These are phyloP conservation scores for Pteruthius melanotis DNA, from an alignment of 2,113 vertebrate species.

Conservation along the genomic window DNA sequence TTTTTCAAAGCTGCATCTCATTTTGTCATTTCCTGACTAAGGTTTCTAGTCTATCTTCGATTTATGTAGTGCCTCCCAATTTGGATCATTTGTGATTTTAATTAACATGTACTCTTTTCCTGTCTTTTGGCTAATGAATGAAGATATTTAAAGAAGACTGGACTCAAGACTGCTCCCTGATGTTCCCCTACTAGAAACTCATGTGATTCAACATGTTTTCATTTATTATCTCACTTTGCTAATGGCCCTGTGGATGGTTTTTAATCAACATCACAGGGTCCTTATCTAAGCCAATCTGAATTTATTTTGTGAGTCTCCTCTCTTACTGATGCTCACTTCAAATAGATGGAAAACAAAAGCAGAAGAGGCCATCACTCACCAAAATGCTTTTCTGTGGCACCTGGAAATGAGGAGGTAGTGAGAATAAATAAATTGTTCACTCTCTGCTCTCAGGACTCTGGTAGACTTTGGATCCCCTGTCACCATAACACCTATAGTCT, in stretches of 20 bases:
- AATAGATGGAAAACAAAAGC: not conserved
- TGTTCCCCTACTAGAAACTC: constrained; percentile 8
- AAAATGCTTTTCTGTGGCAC: not conserved
- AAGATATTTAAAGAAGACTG: constrained; percentile 44
- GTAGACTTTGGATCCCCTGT: not conserved
- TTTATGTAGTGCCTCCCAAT: constrained; percentile 32
- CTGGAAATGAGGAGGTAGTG: not conserved
- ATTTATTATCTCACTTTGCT: constrained; percentile 45
- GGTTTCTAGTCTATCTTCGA: constrained; percentile 30
- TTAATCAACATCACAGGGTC: constrained; percentile 44
- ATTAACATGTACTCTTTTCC: constrained; percentile 34
- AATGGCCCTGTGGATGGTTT: constrained; percentile 23
- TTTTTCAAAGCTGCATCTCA: constrained; percentile 14
- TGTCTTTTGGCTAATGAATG: constrained; percentile 50
- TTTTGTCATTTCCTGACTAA: constrained; percentile 44
- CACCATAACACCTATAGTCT: not conserved
- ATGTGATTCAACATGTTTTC: not conserved
- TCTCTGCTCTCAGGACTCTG: not conserved
- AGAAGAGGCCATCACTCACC: not conserved
- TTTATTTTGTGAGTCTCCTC: constrained; percentile 28
- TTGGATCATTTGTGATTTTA: constrained; percentile 59
- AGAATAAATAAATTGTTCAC: not conserved
- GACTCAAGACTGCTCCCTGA: constrained; percentile 26
- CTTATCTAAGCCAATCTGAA: constrained; percentile 52
- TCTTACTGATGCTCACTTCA: not conserved